Conservation (phyloP, 2,797 vertebrate genomes). For the Bufotes viridis region DNA sequence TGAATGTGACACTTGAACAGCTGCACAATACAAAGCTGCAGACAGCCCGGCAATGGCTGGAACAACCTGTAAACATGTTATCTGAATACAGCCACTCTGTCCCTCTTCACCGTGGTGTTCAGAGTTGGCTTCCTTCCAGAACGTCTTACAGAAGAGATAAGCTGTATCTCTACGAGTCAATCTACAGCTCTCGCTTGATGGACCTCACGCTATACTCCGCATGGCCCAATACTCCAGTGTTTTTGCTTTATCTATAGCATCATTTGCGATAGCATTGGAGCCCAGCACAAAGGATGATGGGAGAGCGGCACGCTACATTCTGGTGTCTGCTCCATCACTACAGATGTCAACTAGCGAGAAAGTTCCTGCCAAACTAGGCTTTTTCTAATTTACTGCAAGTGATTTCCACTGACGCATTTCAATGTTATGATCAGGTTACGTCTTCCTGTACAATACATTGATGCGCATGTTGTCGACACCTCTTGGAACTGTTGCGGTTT, state of each 20-base stretch:
- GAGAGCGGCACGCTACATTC: accelerated
- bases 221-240: not conserved
- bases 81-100: constrained; percentile 15
- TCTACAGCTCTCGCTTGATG: not conserved
- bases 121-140: constrained; percentile 21
- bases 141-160: constrained; percentile 1
- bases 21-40: not conserved
- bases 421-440: too few species aligned
- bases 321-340: not conserved
- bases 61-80: constrained; percentile 46
- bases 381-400: not conserved
- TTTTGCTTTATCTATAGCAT: not conserved
- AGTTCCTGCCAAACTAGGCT: not conserved
- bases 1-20: not conserved
- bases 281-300: not conserved
- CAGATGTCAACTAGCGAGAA: not conserved
- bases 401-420: too few species aligned
- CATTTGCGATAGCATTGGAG: not conserved
- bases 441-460: too few species aligned
- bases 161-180: constrained; percentile 14
- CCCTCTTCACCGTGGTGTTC: not conserved
- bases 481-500: too few species aligned
- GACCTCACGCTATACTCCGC: not conserved
- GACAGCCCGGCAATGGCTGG: not conserved
- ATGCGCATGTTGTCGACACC: too few species aligned